These are phyloP conservation scores for Pogonognathellus flavescens DNA, from an alignment of 1,140 invertebrate species.

Conservation along the genomic window DNA sequence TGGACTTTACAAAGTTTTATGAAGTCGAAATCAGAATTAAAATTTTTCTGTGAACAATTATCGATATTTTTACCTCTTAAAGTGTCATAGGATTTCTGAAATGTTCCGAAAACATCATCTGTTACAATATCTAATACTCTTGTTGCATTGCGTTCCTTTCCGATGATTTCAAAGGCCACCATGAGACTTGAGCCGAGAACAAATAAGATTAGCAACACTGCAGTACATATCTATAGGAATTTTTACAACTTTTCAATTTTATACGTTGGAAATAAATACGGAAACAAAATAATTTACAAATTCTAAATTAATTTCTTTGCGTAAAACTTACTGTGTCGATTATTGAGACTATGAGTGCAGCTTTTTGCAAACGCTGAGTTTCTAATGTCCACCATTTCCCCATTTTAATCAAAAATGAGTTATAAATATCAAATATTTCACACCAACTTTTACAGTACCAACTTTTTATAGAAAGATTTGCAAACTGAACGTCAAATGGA, in stretches of 20 bases:
- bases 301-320: too few species aligned
- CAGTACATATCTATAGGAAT: conserved; percentile 42
- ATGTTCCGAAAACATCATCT: conserved; percentile 52
- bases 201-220: conserved; percentile 39
- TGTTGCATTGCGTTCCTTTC: conserved; percentile 29
- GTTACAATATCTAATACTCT: conserved; percentile 45
- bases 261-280: too few species aligned
- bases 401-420: not conserved
- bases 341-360: not conserved
- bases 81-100: conserved; percentile 19
- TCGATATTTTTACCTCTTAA: not conserved
- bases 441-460: too few species aligned
- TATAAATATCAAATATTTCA: too few species aligned
- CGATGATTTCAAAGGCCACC: conserved; percentile 51
- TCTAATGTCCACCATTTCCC: not conserved
- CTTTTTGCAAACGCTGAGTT: not conserved
- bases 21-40: too few species aligned
- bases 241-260: not conserved
- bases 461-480: too few species aligned
- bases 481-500: too few species aligned
- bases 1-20: too few species aligned
- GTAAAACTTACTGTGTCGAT: not conserved
- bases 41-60: conserved; percentile 1
- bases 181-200: conserved; percentile 53
- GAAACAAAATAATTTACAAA: not conserved